Conservation (phyloP, 2,888 invertebrate species). For the Leptinotarsa haldemani region DNA sequence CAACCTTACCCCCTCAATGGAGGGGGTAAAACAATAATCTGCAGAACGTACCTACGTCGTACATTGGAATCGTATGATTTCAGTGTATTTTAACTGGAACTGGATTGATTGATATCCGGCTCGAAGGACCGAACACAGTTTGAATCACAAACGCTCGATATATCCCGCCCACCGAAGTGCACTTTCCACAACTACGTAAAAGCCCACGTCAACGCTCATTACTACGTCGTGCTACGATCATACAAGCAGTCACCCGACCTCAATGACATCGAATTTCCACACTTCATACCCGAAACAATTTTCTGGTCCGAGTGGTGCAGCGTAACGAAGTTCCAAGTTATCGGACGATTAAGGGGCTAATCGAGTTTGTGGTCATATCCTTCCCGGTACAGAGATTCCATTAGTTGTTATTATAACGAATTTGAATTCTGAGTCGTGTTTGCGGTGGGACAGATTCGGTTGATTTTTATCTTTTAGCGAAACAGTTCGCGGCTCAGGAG, state of each 20-base stretch:
- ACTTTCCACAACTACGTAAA: no score
- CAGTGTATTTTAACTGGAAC: no score
- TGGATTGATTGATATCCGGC: no score
- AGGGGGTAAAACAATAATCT: no score
- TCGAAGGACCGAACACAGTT: no score
- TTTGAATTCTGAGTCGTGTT: background rate
- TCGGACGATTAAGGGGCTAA: constrained; percentile 5
- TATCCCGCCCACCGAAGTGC: no score
- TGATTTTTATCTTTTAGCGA: background rate
- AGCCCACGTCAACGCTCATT: no score
- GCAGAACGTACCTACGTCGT: no score
- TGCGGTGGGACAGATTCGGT: background rate
- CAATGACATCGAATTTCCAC: background rate
- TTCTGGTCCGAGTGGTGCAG: constrained; percentile 1
- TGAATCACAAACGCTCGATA: no score
- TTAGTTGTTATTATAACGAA: constrained; percentile 11
- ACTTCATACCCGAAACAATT: background rate
- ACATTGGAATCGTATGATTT: no score
- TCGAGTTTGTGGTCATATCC: background rate
- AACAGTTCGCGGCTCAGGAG: background rate
- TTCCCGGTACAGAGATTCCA: background rate
- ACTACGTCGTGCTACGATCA: no score
- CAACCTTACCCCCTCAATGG: no score
- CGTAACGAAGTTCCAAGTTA: constrained; percentile 7
- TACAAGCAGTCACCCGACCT: background rate